phyloP scores from a whole-genome alignment of 2,888 invertebrate species.

The Embidobia sp. region DNA sequence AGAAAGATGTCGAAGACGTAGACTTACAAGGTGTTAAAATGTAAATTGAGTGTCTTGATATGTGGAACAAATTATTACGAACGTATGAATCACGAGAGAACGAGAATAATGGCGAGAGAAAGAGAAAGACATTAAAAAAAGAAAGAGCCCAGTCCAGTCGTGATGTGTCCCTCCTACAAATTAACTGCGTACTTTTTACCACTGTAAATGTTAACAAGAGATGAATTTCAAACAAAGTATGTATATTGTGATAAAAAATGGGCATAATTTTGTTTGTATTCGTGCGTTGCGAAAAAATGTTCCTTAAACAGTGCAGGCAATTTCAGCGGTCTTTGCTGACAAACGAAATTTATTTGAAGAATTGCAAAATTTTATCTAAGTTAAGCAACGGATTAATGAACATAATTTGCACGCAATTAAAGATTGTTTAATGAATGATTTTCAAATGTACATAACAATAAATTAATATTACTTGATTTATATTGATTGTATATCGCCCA shows the following conservation, averaged over 20 bases:
- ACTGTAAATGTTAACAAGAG: slow-evolving; percentile 56
- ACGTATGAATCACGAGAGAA: slow-evolving; percentile 19
- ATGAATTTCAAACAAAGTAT: slow-evolving; percentile 28
- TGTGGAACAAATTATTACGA: slow-evolving; percentile 46
- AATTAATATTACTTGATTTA: too few relatives aligned
- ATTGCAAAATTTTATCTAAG: too few relatives aligned
- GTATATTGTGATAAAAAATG: slow-evolving; percentile 29
- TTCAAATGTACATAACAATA: too few relatives aligned
- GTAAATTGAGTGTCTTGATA: slow-evolving; percentile 63
- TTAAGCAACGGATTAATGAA: too few relatives aligned
- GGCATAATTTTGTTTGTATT: slow-evolving; percentile 4
- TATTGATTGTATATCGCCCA: too few relatives aligned
- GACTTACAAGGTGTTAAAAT: slow-evolving; percentile 60
- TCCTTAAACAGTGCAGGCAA: too few relatives aligned
- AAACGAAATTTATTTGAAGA: too few relatives aligned
- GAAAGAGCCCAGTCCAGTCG: slow-evolving; percentile 32
- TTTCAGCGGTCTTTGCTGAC: too few relatives aligned
- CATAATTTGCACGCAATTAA: too few relatives aligned
- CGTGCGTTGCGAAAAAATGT: too few relatives aligned
- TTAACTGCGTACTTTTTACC: slow-evolving; percentile 55
- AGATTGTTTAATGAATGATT: too few relatives aligned
- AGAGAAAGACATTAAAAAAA: slow-evolving; percentile 15
- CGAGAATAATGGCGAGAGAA: slow-evolving; percentile 7
- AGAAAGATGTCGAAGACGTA: slow-evolving; percentile 56
- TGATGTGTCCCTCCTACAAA: slow-evolving; percentile 51